Evolutionary conservation across 37 sponge, comb jelly and placozoan genomes (phyloP), one percentile per base, ranked within the genome.

Genomic region (Corticium candelabrum): DNA sequence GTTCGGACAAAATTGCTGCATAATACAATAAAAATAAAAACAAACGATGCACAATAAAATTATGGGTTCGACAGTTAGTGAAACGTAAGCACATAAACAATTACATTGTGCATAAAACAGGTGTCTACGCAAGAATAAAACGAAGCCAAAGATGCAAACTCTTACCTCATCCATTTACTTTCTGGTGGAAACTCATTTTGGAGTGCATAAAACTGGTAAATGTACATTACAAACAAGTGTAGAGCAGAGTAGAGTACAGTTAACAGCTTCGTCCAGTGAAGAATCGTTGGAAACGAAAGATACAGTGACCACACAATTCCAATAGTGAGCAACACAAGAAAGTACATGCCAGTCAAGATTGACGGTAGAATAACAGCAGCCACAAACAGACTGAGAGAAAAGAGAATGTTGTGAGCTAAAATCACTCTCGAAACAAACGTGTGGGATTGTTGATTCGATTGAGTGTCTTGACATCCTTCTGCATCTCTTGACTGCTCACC

Each of bases 131-230:
- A n/a, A n/a, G n/a, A n/a, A n/a, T n/a, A n/a, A n/a, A n/a, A n/a
- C n/a, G n/a, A n/a, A n/a, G n/a, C n/a, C n/a, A n/a, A 50, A 50
- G 11, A 27, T 50, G 21, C 21, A 50, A 50, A 50, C 21, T 11
- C 62, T 21, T 50, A 50, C 62, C 21, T 50, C 21, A 21, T 50
- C 62, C 62, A 50, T 50, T 50, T 50, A 50, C 21, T 21, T 11
- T 50, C 62, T 21, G 62, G 62, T 27, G 11, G 15, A 50, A 50
- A 50, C 21, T 7, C 21, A 7, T 4, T 30, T 15, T 70, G 73
- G 29, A 70, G 81, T 29, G 75, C 40, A n/a, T 83, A 68, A 39
- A 92, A 84, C 83, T 92, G 93, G 71, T 84, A 92, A 37, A 92
- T 76, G 75, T 92, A 80, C 40, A 92, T 71, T 29, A 79, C 38